Evolutionary conservation across 1,140 invertebrate genomes (phyloP), one percentile per base, ranked within the genome.

Genomic region (Odontomachus brunneus): DNA sequence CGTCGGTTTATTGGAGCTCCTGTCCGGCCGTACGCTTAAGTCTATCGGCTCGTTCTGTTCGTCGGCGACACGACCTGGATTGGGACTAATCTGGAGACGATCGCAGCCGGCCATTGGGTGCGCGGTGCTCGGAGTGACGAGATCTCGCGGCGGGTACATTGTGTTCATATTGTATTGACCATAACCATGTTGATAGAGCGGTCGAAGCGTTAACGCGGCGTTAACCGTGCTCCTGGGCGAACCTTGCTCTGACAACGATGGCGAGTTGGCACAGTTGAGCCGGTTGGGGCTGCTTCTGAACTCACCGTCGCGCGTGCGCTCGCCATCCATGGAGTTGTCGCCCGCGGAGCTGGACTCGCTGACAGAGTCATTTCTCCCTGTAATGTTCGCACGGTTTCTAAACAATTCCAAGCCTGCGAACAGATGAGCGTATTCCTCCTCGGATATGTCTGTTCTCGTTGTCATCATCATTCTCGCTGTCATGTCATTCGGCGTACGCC

Each of bases 31-130:
- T 0, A 95, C 84, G 59, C 94, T 95, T 14, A 97, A 93, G 91
- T 97, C 97, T 74, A 97, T 97, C 2, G 97, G 97, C 85, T 96
- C 95, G 15, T 97, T 96, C 72, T 95, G 94, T 33, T 95, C 93
- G 22, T 96, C 93, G 1, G 96, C 95, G 0, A 96, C 92, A 2
- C 95, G 95, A 0, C 95, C 95, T 0, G 95, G 95, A 14, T 95
- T 95, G 2, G 95, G 96, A 22, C 95, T 96, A 72, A 95, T 95
- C 9, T 96, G 91, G 0, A 96, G 82, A 0, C 96, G 90, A 88
- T 96, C 95, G 11, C 95, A 95, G 3, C 96, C 96, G 55, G 95
- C 94, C 11, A 95, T 94, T 95, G 91, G n/a, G n/a, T 95, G 95
- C 3, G 94, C 92, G 7, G 91, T 86, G 0, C 94, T 84, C 85